phyloP scores from a whole-genome alignment of 2,888 invertebrate species.

The Hydropsyche betteni region DNA sequence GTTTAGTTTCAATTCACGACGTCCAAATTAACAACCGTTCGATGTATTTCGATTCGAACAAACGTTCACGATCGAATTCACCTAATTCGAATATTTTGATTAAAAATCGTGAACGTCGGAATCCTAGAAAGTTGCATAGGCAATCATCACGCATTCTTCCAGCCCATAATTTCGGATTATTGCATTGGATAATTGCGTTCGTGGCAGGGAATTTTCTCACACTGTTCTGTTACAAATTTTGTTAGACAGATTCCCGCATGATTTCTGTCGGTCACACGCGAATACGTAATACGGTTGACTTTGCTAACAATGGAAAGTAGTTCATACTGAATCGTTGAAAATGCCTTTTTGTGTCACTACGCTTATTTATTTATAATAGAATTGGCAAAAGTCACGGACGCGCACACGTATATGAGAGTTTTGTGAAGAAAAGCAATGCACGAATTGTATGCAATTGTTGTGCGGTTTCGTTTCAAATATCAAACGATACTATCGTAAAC shows the following conservation, averaged over 20 bases:
- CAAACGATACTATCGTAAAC: too few species aligned
- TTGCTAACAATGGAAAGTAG: conserved; percentile 29
- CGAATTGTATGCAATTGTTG: too few species aligned
- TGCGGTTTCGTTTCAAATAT: too few species aligned
- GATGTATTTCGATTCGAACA: background rate
- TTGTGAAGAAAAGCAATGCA: too few species aligned
- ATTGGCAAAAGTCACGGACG: conserved; percentile 24
- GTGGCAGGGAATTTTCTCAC: too few species aligned
- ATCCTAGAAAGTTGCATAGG: background rate
- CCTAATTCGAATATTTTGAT: background rate
- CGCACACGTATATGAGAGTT: too few species aligned
- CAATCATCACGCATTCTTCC: background rate
- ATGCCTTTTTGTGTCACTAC: conserved; percentile 12
- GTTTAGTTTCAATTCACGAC: conserved; percentile 3
- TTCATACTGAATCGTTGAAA: conserved; percentile 14
- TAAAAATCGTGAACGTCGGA: conserved; percentile 3
- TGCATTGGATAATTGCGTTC: background rate
- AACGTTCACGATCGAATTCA: conserved; percentile 4
- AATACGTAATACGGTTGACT: conserved; percentile 31
- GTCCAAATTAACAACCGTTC: conserved; percentile 14
- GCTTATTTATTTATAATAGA: conserved; percentile 19
- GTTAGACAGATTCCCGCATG: conserved; percentile 10
- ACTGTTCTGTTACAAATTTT: background rate
- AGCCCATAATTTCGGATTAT: background rate
- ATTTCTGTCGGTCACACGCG: conserved; percentile 22